These are phyloP conservation scores for Crotalus viridis DNA, from an alignment of 2,113 vertebrate genomes.

Conservation along the genomic window DNA sequence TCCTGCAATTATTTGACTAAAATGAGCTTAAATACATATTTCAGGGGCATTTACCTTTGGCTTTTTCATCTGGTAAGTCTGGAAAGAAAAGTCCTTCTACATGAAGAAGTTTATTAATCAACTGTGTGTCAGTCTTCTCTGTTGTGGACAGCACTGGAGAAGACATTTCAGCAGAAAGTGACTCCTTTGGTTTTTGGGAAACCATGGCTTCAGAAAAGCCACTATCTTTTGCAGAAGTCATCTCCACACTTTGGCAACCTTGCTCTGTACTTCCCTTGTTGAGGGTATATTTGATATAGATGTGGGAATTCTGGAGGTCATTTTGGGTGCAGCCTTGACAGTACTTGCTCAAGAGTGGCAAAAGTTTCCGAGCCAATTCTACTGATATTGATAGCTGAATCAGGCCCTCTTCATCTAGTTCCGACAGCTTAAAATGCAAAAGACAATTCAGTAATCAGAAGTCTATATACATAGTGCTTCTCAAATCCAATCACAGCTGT, in stretches of 20 bases:
- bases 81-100: slow-evolving; percentile 76
- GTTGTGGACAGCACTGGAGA: background rate
- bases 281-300: slow-evolving; percentile 77
- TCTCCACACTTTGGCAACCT: slow-evolving; percentile 42
- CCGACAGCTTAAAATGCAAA: slow-evolving; percentile 51
- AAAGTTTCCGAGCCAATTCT: slow-evolving; percentile 79
- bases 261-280: slow-evolving; percentile 55
- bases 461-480: rapidly evolving
- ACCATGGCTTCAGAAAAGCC: background rate
- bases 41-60: slow-evolving; percentile 67
- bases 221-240: background rate
- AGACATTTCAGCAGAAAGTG: background rate
- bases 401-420: slow-evolving; percentile 75
- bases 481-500: background rate
- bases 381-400: slow-evolving; percentile 71
- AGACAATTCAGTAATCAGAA: background rate
- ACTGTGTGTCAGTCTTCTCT: slow-evolving; percentile 59
- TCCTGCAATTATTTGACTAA: rapidly evolving
- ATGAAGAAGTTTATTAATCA: slow-evolving; percentile 75
- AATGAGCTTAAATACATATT: rapidly evolving
- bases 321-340: slow-evolving; percentile 73
- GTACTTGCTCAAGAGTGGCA: slow-evolving; percentile 76
- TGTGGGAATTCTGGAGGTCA: slow-evolving; percentile 77
- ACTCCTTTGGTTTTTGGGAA: slow-evolving; percentile 70
- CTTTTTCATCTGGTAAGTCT: slow-evolving; percentile 75